A percentile compares a stretch with the other conserved stretches of the same genome.
phyloP scores from a whole-genome alignment of 2,113 vertebrate genomes.

The Raja brachyura region DNA sequence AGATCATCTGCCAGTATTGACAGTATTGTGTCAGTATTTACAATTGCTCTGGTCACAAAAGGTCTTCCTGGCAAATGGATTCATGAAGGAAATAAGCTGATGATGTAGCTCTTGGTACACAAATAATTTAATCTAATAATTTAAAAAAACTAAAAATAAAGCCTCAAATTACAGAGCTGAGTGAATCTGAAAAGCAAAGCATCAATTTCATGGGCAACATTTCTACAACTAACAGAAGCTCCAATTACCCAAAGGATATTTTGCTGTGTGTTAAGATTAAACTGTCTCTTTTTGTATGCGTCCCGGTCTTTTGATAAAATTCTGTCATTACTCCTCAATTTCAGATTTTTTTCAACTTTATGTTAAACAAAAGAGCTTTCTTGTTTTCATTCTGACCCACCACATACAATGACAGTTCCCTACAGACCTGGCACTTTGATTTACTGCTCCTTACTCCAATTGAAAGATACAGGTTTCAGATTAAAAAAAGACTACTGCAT shows the following conservation, averaged over 20 bases:
- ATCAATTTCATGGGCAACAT: neutral
- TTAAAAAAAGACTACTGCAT: neutral
- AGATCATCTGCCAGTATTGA: too few relatives aligned
- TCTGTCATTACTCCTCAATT: neutral
- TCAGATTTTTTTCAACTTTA: neutral
- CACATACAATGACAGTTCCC: neutral
- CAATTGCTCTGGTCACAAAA: neutral
- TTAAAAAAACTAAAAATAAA: neutral
- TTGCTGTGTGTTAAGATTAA: neutral
- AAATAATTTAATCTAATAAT: neutral
- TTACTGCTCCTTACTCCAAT: neutral
- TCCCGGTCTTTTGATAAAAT: neutral
- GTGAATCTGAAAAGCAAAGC: neutral
- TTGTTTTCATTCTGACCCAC: neutral
- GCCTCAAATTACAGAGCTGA: neutral
- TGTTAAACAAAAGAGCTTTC: neutral
- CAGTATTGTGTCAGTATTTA: neutral
- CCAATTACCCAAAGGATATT: neutral
- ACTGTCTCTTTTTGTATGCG: neutral
- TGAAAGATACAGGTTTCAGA: neutral
- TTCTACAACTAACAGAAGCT: neutral
- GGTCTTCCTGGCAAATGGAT: neutral
- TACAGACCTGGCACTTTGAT: neutral
- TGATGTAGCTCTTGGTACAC: neutral
- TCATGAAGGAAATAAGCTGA: too few relatives aligned